Percentiles rank a stretch among this genome's conserved stretches.
phyloP scores from a whole-genome alignment of 2,113 vertebrate species.

The Manacus vitellinus region DNA sequence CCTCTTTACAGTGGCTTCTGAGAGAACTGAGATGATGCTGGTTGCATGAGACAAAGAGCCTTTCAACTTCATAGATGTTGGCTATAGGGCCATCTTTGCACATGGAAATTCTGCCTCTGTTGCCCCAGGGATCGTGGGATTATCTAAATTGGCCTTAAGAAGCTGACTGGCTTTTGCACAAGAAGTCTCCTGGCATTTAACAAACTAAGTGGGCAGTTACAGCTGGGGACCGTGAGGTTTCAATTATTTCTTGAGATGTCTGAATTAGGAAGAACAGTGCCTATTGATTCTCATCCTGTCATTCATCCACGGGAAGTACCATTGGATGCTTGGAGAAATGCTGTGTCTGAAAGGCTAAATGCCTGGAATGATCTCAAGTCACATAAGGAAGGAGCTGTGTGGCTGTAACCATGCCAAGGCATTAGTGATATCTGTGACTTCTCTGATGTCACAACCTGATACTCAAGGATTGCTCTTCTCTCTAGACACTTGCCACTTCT shows the following conservation, averaged over 20 bases:
- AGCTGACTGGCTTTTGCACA: neutral
- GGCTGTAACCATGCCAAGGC: neutral
- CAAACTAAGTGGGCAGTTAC: neutral
- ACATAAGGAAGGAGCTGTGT: neutral
- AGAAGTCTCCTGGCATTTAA: neutral
- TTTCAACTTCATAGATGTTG: neutral
- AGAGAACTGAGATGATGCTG: neutral
- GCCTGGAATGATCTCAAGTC: neutral
- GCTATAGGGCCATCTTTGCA: conserved; percentile 18
- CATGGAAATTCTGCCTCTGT: neutral
- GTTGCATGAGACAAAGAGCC: neutral
- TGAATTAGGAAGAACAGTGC: neutral
- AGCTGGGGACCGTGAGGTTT: neutral
- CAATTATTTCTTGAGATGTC: neutral
- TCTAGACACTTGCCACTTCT: neutral
- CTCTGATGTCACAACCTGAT: neutral
- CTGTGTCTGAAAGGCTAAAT: neutral
- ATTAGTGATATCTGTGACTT: neutral
- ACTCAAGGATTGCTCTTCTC: neutral
- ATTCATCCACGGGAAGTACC: neutral
- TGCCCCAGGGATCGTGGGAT: conserved; percentile 1
- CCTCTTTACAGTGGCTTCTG: neutral
- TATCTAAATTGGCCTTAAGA: conserved; percentile 19
- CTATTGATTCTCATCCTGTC: neutral
- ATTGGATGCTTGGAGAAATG: neutral